Evolutionary conservation across 2,113 vertebrate genomes (phyloP), one percentile per base, ranked within the genome.

Genomic region (Phaethon lepturus): DNA sequence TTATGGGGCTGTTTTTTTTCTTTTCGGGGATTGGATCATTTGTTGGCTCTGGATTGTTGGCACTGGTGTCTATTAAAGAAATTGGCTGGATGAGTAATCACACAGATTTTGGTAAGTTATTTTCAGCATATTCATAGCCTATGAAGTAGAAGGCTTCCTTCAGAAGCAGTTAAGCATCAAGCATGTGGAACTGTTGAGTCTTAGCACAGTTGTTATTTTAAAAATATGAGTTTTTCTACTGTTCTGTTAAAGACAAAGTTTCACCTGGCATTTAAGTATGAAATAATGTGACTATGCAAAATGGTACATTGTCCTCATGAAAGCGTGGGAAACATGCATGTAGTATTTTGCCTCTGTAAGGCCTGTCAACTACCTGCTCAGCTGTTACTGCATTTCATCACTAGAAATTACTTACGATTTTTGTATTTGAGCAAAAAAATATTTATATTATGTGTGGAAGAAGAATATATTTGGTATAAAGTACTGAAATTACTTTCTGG

Each of bases 1-100:
- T 99, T 68, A 99, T 99, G 99, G 99, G 99, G 11, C 97, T 99
- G 22, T 99, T 99, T 97, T 99, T 99, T 83, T 99, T 99, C 98
- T 99, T 99, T 86, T 99, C 99, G 19, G 99, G 99, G 8, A 98
- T 99, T 8, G 99, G 99, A 10, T 99, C 99, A 4, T 99, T 99
- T 10, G 99, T 99, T 91, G 99, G 99, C 89, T 99, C 99, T 0
- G 99, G 99, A 3, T 95, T 99, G 86, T 88, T 99, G 96, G 99
- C 99, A 2, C 93, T 99, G 62, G 99, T 99, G 60, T 99, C 99
- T 7, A 10, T 99, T 78, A 98, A 97, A 47, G 97, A 88, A 66
- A 99, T 99, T 31, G 99, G 99, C 45, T 99, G 99, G 99, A 99
- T 99, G 99, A 99, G 99, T 62, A 99, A 98, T 59, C 99, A 99